These are phyloP conservation scores for Acanthurus tractus DNA, from an alignment of 2,797 vertebrate species.

Conservation along the genomic window DNA sequence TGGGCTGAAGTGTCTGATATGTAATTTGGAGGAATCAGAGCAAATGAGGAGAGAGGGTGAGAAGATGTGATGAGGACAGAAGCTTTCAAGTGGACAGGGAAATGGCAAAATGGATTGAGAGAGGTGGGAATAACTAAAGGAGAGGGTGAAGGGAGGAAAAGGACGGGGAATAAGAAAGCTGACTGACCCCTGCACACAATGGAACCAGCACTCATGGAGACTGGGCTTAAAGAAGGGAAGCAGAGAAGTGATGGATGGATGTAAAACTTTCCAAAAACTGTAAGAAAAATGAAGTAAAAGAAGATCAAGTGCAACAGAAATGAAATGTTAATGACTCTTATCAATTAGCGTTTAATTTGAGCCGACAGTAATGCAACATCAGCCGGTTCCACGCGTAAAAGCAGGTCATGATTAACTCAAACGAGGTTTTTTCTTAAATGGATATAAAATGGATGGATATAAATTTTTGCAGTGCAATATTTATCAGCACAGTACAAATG, in stretches of 20 bases:
- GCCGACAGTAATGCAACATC: background rate
- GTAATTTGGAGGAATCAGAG: slow-evolving; percentile 20
- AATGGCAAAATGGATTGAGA: slow-evolving; percentile 20
- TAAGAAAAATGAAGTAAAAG: background rate
- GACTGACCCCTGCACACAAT: slow-evolving; percentile 11
- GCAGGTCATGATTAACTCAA: background rate
- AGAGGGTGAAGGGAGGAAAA: background rate
- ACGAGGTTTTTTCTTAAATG: too few relatives aligned
- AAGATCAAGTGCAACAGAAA: background rate
- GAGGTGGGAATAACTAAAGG: slow-evolving; percentile 1
- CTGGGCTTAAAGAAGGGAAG: background rate
- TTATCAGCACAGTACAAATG: background rate
- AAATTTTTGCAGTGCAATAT: background rate
- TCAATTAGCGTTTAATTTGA: background rate
- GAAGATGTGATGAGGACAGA: slow-evolving; percentile 14
- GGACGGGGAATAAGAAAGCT: slow-evolving; percentile 9
- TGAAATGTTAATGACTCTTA: background rate
- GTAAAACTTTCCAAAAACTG: background rate
- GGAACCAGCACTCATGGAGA: background rate
- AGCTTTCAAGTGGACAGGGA: slow-evolving; percentile 1
- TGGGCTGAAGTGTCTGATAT: background rate
- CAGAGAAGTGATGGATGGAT: background rate
- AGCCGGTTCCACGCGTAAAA: background rate
- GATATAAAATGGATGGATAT: too few relatives aligned
- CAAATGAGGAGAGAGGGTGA: slow-evolving; percentile 4